These are phyloP conservation scores for Dasypogon diadema DNA, from an alignment of 2,888 invertebrate species.

Conservation along the genomic window DNA sequence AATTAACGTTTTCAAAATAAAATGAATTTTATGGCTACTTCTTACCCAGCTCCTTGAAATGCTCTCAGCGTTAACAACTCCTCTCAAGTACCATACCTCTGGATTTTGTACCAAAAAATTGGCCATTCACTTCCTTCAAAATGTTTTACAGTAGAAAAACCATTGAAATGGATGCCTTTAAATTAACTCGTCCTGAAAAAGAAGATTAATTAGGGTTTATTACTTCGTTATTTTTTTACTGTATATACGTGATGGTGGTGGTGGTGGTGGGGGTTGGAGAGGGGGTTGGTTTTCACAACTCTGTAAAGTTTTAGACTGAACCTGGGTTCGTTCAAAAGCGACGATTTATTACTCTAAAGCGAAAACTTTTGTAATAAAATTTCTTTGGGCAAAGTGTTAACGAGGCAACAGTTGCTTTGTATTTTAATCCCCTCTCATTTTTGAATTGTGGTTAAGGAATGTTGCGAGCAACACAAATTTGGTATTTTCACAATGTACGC, in stretches of 20 bases:
- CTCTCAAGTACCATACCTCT: too few relatives aligned
- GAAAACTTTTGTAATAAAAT: constrained; percentile 47
- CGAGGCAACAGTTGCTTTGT: constrained; percentile 41
- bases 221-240: constrained; percentile 20
- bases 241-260: too few relatives aligned
- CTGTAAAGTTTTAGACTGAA: not conserved
- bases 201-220: constrained; percentile 46
- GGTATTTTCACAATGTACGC: too few relatives aligned
- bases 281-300: not conserved
- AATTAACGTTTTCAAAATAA: too few relatives aligned
- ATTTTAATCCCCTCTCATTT: constrained; percentile 27
- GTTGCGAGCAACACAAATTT: not conserved
- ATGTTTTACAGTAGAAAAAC: constrained; percentile 15
- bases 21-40: too few relatives aligned
- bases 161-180: not conserved
- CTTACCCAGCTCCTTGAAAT: too few relatives aligned
- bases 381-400: constrained; percentile 43
- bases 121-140: not conserved
- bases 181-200: constrained; percentile 24
- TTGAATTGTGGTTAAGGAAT: constrained; percentile 22
- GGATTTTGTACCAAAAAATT: too few relatives aligned
- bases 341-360: constrained; percentile 37
- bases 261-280: too few relatives aligned
- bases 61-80: too few relatives aligned
- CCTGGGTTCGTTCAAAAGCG: constrained; percentile 10